Evolutionary conservation across 2,113 vertebrate species (phyloP), one percentile per base, ranked within the genome.

Genomic region (Callopanchax toddi): DNA sequence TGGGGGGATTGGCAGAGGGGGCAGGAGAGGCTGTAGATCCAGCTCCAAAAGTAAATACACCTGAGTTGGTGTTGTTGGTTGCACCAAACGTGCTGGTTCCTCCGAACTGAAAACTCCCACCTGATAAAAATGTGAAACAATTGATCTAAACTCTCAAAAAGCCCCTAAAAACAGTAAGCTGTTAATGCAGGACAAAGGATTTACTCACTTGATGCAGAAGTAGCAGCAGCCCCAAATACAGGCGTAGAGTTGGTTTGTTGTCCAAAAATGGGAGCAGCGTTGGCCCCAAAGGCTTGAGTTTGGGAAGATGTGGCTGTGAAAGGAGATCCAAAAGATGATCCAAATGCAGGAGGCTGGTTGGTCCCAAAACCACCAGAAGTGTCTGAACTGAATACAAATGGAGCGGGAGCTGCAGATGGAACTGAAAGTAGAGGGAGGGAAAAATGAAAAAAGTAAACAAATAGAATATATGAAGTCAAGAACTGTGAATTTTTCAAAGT

Each of bases 21-120:
- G 74, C 78, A 12, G 89, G 75, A 36, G 89, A 48, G 16, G 87
- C 81, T 21, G 82, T 29, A 32, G 86, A 1, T 49, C 82, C 92
- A 0, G 82, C 93, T 81, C 91, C 91, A 56, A 99, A 99, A 15
- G 92, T 93, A 86, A 99, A 98, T n/a, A 97, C 91, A 65, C 90
- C 82, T 6, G 82, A 44, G 44, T 49, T 43, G 68, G 54, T 43
- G 67, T 62, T 83, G 82, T 64, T 36, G 79, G 92, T 61, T 83
- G 89, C 78, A 89, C 92, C 96, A 87, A 93, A 95, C 15, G 87
- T 81, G 80, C 90, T 84, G 58, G 71, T 91, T 67, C 91, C 91
- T 68, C 95, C 95, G 73, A 99, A 99, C 60, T 94, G 96, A 89
- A 97, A 98, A 20, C 91, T 87, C 32, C 91, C 54, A 89, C 90